phyloP scores from a whole-genome alignment of 2,797 vertebrate genomes.

The Pyrocephalus nanus region DNA sequence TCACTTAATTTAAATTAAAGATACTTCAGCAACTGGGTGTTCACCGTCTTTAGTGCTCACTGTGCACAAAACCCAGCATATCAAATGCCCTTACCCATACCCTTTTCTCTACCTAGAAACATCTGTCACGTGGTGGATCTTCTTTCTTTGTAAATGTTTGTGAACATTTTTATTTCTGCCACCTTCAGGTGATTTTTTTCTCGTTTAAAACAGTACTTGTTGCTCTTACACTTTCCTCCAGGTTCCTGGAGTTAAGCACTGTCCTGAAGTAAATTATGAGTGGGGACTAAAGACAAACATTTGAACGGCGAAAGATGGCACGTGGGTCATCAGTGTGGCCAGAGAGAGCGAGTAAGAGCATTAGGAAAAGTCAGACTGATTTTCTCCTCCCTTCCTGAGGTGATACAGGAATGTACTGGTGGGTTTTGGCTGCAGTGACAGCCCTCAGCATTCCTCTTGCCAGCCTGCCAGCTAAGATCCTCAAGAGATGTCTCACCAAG shows the following conservation, averaged over 20 bases:
- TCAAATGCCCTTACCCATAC: neutral
- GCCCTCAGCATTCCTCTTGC: neutral
- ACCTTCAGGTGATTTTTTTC: neutral
- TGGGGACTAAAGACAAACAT: neutral
- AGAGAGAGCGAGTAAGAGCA: neutral
- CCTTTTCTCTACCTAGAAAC: neutral
- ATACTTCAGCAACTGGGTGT: neutral
- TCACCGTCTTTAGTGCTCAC: neutral
- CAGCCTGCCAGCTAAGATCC: neutral
- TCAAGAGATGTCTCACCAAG: neutral
- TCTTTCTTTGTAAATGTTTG: neutral
- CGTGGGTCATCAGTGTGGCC: neutral
- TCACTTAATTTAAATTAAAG: neutral
- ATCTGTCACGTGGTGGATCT: accelerated
- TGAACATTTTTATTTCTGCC: neutral
- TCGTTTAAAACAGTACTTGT: neutral
- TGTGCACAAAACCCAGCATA: neutral
- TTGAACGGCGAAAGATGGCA: neutral
- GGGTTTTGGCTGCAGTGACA: neutral
- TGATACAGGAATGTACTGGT: neutral
- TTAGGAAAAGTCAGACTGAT: neutral
- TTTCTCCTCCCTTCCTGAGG: neutral
- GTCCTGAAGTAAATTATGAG: neutral
- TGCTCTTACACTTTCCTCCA: neutral
- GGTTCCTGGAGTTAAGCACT: neutral